A percentile compares a stretch with the other conserved stretches of the same genome.
These are phyloP conservation scores for Scaptomyza caliginosa DNA, from an alignment of 2,888 invertebrate genomes.

Conservation along the genomic window DNA sequence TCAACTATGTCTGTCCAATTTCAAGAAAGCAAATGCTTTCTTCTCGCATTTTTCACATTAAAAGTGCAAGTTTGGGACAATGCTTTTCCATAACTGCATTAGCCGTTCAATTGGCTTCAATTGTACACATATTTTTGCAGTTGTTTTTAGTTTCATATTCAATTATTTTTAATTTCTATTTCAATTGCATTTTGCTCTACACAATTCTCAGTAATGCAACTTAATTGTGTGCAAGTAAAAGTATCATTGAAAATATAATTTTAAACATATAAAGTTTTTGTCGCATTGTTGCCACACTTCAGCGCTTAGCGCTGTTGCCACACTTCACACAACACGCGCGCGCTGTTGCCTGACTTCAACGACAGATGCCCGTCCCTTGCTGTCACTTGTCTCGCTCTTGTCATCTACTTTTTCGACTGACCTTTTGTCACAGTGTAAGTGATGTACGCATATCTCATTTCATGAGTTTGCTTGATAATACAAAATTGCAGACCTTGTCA, in stretches of 20 bases:
- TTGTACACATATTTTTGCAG: not conserved
- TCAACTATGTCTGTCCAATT: not conserved
- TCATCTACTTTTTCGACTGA: not conserved
- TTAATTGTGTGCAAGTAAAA: not conserved
- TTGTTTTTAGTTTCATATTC: not conserved
- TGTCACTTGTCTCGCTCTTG: not conserved
- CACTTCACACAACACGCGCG: not conserved
- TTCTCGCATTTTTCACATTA: not conserved
- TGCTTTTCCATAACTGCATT: not conserved
- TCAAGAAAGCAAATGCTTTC: not conserved
- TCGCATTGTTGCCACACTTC: not conserved
- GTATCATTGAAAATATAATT: not conserved
- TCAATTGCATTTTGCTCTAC: no score
- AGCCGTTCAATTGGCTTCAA: slow-evolving; percentile 10
- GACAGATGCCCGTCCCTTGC: not conserved
- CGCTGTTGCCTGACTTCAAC: not conserved
- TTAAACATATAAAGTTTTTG: no score
- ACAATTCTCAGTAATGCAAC: not conserved
- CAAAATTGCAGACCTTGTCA: slow-evolving; percentile 36
- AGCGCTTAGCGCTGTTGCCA: slow-evolving; percentile 4
- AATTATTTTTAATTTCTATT: not conserved
- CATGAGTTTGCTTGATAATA: slow-evolving; percentile 29
- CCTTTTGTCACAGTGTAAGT: slow-evolving; percentile 13
- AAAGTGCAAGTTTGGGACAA: not conserved
- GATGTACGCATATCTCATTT: slow-evolving; percentile 29